Conservation (phyloP, 2,113 vertebrate genomes). For the Odocoileus virginianus region DNA sequence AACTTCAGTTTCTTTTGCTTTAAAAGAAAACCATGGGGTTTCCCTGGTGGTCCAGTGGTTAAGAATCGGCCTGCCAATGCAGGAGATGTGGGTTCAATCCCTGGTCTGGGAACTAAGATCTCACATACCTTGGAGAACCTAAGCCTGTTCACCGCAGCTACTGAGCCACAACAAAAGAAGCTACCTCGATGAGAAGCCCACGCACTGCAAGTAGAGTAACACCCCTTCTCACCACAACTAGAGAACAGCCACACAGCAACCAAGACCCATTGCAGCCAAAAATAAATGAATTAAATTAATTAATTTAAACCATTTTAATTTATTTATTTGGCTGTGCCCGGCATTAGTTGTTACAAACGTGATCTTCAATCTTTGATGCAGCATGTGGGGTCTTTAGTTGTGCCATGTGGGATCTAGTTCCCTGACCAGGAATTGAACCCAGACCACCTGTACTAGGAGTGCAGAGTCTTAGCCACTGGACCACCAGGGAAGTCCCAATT, state of each 20-base stretch:
- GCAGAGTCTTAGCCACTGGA: background rate
- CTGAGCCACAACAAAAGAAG: too few species aligned
- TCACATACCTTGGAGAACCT: background rate
- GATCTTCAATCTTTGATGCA: background rate
- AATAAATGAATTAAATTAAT: background rate
- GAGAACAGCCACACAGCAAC: background rate
- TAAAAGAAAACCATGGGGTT: background rate
- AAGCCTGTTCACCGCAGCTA: background rate
- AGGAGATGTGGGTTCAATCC: background rate
- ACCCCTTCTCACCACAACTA: too few species aligned
- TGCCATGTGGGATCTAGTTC: background rate
- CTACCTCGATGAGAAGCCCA: too few species aligned
- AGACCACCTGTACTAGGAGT: background rate
- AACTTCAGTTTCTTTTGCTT: background rate
- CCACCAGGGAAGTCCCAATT: background rate
- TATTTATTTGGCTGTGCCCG: background rate
- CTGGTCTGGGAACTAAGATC: background rate
- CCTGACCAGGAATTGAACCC: background rate
- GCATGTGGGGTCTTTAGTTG: background rate
- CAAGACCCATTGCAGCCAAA: background rate
- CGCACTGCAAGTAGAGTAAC: too few species aligned
- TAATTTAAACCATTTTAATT: background rate
- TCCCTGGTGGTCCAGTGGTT: background rate
- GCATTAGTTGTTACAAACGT: background rate
- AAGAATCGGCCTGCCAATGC: background rate